Evolutionary conservation across 2,113 vertebrate species (phyloP).

Genomic region (Melanocharis versteri): DNA sequence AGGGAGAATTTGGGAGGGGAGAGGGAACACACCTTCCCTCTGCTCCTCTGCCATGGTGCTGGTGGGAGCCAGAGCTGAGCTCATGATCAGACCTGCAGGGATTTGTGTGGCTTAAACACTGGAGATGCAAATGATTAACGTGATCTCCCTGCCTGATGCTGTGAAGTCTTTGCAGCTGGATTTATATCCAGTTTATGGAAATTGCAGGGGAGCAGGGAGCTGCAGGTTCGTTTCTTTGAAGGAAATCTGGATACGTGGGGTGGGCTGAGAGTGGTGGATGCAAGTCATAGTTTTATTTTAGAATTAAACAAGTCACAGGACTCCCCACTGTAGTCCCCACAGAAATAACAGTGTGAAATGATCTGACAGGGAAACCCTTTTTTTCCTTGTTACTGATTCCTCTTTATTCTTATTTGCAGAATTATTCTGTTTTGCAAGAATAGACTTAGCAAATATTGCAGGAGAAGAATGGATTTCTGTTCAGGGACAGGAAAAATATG

Average conservation of each 20-base stretch:
- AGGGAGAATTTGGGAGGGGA: not conserved
- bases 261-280: not conserved
- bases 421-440: not conserved
- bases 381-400: not conserved
- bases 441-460: not conserved
- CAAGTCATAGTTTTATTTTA: not conserved
- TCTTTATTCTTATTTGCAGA: not conserved
- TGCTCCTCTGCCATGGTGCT: not conserved
- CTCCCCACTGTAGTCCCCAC: not conserved
- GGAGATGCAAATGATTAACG: not conserved
- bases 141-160: not conserved
- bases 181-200: not conserved
- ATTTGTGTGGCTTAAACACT: not conserved
- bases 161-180: not conserved
- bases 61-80: not conserved
- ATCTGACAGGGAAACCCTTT: not conserved
- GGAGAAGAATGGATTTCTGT: not conserved
- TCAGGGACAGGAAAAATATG: not conserved
- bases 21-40: not conserved
- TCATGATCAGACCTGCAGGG: not conserved
- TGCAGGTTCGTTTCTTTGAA: not conserved
- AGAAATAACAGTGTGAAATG: not conserved
- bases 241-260: fast-evolving
- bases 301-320: not conserved
- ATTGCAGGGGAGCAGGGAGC: not conserved